Percentiles rank a stretch among this genome's conserved stretches.
These are phyloP conservation scores for Azemiops feae DNA, from an alignment of 2,113 vertebrate species.

Conservation along the genomic window DNA sequence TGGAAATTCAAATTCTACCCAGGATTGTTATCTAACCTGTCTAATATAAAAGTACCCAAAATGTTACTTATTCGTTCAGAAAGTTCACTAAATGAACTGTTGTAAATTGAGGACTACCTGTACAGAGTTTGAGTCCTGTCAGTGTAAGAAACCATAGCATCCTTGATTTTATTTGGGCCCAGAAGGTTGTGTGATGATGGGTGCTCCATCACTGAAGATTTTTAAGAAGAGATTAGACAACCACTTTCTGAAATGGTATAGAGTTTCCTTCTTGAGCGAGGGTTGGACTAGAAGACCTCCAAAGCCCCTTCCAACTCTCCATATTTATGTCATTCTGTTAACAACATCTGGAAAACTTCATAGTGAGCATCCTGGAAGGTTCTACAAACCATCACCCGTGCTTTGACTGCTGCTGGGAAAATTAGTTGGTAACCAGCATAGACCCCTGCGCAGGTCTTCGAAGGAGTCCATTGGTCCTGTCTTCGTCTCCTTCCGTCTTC, in stretches of 20 bases:
- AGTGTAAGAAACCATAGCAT: too few species aligned
- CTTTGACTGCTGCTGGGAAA: background rate
- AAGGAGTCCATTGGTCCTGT: accelerated
- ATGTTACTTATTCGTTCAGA: background rate
- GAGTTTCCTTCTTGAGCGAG: too few species aligned
- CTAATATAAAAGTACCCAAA: background rate
- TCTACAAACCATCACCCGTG: background rate
- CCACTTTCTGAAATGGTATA: too few species aligned
- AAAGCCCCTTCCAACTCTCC: too few species aligned
- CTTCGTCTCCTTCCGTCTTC: background rate
- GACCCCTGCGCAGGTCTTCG: background rate
- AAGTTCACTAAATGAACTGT: background rate
- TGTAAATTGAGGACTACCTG: too few species aligned
- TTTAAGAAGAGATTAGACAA: too few species aligned
- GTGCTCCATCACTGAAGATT: too few species aligned
- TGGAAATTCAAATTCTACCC: background rate
- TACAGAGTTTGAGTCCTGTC: too few species aligned
- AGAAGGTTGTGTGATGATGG: too few species aligned
- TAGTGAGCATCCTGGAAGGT: background rate
- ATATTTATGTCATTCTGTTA: background rate
- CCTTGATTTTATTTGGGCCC: too few species aligned
- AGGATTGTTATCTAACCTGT: background rate
- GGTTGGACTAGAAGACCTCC: too few species aligned
- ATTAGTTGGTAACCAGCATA: background rate
- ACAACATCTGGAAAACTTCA: background rate